Evolutionary conservation across 2,113 vertebrate genomes (phyloP), one percentile per base, ranked within the genome.

Genomic region (Mustela nigripes): DNA sequence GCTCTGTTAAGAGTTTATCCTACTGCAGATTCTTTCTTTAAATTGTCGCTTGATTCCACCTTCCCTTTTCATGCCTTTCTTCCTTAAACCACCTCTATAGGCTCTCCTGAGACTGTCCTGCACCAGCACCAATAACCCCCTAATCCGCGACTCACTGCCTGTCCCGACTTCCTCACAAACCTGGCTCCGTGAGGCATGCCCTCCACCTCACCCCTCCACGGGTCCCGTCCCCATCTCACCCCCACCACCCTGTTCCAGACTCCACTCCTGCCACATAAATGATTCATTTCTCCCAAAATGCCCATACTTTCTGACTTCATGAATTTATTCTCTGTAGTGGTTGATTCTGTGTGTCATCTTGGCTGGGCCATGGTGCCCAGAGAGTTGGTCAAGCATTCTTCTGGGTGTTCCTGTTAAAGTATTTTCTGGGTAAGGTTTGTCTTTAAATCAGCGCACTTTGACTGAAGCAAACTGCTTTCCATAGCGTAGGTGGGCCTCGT

Each of bases 121-220:
- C 42, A 39, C 16, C 12, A 53, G 62, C 53, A 62, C 12, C 4
- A 4, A 24, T 39, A 58, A 36, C 10, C 11, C 81, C 19, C 24
- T 4, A 67, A 21, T 16, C 21, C 92, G 15, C 7, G 58, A 22
- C 73, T n/a, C 28, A 69, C 10, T 0, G 1, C 69, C 56, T 26
- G 4, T 21, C 7, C 6, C 39, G 7, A 76, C 9, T 31, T 11
- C 36, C 31, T 62, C 53, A n/a, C 60, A 84, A 58, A 31, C 15
- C 36, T 58, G 15, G 62, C 9, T 39, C 31, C 1, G 0, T 4
- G n/a, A 62, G 26, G 19, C 76, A 45, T 1, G 4, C 48, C 36
- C 3, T 2, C 24, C 16, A 63, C n/a, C 28, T 58, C 36, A 71
- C 7, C 15, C 36, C 21, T 36, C 60, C 8, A 5, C n/a, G 39